Evolutionary conservation across 2,888 invertebrate genomes (phyloP).

Genomic region (Heliconius cydno): DNA sequence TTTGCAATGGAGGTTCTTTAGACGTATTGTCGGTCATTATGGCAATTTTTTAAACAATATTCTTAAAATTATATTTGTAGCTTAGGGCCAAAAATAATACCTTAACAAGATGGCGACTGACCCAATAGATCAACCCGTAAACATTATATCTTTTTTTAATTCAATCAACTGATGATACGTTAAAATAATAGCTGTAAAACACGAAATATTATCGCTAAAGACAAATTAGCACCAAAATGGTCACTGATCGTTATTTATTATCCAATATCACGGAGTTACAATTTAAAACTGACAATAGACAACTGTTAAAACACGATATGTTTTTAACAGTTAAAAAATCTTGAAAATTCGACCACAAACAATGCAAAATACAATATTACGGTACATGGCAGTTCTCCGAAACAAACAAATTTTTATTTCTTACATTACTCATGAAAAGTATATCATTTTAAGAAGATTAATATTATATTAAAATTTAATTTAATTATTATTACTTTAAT

Average conservation of each 20-base stretch:
- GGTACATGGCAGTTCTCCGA: too few relatives aligned
- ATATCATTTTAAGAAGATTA: too few relatives aligned
- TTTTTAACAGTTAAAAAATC: background rate
- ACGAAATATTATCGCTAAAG: background rate
- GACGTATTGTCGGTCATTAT: slow-evolving; percentile 71
- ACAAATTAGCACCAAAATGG: background rate
- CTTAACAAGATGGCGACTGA: slow-evolving; percentile 62
- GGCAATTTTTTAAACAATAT: slow-evolving; percentile 18
- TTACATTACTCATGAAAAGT: too few relatives aligned
- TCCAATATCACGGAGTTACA: background rate
- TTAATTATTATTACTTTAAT: too few relatives aligned
- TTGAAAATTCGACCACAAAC: background rate
- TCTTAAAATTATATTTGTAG: slow-evolving; percentile 29
- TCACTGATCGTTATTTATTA: background rate
- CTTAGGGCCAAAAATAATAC: slow-evolving; percentile 41
- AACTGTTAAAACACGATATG: background rate
- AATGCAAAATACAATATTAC: background rate
- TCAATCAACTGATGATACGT: slow-evolving; percentile 33
- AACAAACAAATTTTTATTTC: too few relatives aligned
- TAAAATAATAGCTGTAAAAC: slow-evolving; percentile 7
- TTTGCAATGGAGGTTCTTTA: slow-evolving; percentile 77
- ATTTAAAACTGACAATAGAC: background rate
- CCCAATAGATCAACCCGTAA: slow-evolving; percentile 7
- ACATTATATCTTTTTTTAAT: slow-evolving; percentile 20
- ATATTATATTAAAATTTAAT: too few relatives aligned